A percentile compares a stretch with the other conserved stretches of the same genome.
phyloP scores from a whole-genome alignment of 2,797 vertebrate genomes.

The Esox lucius region DNA sequence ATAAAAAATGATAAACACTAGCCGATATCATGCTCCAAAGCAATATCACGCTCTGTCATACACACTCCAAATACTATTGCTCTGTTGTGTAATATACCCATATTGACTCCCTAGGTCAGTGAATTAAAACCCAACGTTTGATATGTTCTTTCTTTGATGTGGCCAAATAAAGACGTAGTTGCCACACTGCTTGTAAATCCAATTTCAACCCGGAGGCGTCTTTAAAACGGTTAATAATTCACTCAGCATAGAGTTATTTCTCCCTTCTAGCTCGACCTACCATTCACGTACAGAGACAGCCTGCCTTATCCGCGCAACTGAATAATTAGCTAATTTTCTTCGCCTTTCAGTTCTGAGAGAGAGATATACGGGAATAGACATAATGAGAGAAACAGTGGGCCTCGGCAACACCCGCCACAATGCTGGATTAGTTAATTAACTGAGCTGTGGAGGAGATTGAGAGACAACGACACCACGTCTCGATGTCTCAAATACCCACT shows the following conservation, averaged over 20 bases:
- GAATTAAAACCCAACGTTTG: constrained; percentile 27
- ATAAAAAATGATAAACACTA: not conserved
- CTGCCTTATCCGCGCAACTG: constrained; percentile 37
- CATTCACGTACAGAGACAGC: not conserved
- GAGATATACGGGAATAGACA: too few species aligned
- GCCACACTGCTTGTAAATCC: constrained; percentile 45
- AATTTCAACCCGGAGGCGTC: constrained; percentile 51
- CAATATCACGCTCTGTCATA: not conserved
- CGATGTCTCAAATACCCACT: constrained; percentile 47
- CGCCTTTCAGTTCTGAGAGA: constrained; percentile 46
- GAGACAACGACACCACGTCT: constrained; percentile 36
- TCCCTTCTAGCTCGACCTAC: constrained; percentile 15
- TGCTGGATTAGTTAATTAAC: constrained; percentile 56
- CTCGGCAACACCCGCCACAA: constrained; percentile 4
- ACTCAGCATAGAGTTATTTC: constrained; percentile 36
- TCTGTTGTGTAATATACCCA: constrained; percentile 25
- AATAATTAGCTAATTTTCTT: constrained; percentile 68
- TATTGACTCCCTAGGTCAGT: constrained; percentile 48
- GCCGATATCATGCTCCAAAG: not conserved
- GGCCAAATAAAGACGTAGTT: constrained; percentile 34
- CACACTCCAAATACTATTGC: not conserved
- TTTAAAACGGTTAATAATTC: constrained; percentile 55
- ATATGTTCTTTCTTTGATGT: constrained; percentile 51
- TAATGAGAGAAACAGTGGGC: constrained; percentile 14
- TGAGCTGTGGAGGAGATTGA: constrained; percentile 37